phyloP scores from a whole-genome alignment of 2,888 invertebrate species.

The Cordilura impudica region DNA sequence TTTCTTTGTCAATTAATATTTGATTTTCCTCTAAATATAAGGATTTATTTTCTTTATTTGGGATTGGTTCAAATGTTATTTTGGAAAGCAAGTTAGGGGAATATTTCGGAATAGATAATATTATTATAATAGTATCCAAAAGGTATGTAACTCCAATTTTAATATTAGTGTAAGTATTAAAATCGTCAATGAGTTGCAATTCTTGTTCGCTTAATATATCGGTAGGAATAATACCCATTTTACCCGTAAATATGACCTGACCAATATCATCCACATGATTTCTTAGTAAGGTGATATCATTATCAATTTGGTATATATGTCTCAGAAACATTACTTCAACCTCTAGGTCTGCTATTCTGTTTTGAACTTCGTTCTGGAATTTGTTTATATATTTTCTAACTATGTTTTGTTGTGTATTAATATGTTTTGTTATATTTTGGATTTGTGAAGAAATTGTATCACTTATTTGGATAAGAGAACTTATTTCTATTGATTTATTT shows the following conservation, averaged over 20 bases:
- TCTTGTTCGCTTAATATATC: slow-evolving; percentile 19
- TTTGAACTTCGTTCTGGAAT: background rate
- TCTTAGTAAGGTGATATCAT: slow-evolving; percentile 12
- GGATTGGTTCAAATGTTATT: background rate
- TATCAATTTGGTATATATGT: slow-evolving; percentile 30
- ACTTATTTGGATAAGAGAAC: too few relatives aligned
- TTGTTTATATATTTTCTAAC: background rate
- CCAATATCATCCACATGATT: too few relatives aligned
- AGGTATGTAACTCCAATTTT: background rate
- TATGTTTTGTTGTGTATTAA: background rate
- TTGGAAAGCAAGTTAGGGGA: too few relatives aligned
- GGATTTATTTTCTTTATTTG: background rate
- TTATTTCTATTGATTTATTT: too few relatives aligned
- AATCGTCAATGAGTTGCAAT: background rate
- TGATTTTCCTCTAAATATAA: background rate
- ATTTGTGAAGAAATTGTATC: background rate
- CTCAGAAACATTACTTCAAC: too few relatives aligned
- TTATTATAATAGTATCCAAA: slow-evolving; percentile 10
- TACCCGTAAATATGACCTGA: slow-evolving; percentile 19
- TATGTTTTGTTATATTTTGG: too few relatives aligned
- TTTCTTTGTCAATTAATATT: too few relatives aligned
- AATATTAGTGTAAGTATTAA: too few relatives aligned
- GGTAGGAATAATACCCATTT: slow-evolving; percentile 1
- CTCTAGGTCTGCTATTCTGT: too few relatives aligned
- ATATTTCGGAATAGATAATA: slow-evolving; percentile 14